phyloP scores from a whole-genome alignment of 2,888 invertebrate genomes.

The Orgyia antiqua region DNA sequence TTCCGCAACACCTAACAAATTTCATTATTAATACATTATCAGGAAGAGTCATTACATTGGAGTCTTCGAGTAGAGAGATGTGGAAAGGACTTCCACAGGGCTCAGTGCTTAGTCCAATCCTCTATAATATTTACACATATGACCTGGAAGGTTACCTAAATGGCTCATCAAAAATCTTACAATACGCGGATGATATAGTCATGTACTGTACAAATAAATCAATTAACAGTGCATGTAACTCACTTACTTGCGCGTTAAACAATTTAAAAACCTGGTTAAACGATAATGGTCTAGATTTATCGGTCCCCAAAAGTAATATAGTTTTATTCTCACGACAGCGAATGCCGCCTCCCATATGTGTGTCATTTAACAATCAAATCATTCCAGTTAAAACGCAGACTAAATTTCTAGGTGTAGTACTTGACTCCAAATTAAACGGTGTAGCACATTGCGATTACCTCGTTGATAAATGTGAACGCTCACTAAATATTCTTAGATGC shows the following conservation, averaged over 20 bases:
- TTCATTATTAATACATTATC: no score
- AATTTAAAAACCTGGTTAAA: background rate
- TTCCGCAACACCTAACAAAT: no score
- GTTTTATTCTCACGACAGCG: background rate
- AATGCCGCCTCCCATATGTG: background rate
- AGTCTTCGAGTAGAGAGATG: no score
- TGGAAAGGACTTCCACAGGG: conserved; percentile 10
- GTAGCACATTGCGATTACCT: conserved; percentile 5
- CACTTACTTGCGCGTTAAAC: background rate
- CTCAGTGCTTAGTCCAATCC: conserved; percentile 9
- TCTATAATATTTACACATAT: conserved; percentile 6
- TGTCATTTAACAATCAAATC: background rate
- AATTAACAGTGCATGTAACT: background rate
- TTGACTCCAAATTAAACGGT: conserved; percentile 2
- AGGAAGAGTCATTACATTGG: no score
- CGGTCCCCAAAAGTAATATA: background rate
- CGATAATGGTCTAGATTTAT: background rate
- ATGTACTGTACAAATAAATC: background rate
- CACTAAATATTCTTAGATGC: conserved; percentile 10
- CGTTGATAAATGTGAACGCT: conserved; percentile 8
- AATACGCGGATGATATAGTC: conserved; percentile 2
- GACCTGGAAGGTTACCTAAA: background rate
- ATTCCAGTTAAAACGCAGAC: background rate
- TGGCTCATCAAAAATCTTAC: background rate
- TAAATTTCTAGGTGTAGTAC: conserved; percentile 2